Evolutionary conservation across 2,797 vertebrate genomes (phyloP).

Genomic region (Discoglossus pictus): DNA sequence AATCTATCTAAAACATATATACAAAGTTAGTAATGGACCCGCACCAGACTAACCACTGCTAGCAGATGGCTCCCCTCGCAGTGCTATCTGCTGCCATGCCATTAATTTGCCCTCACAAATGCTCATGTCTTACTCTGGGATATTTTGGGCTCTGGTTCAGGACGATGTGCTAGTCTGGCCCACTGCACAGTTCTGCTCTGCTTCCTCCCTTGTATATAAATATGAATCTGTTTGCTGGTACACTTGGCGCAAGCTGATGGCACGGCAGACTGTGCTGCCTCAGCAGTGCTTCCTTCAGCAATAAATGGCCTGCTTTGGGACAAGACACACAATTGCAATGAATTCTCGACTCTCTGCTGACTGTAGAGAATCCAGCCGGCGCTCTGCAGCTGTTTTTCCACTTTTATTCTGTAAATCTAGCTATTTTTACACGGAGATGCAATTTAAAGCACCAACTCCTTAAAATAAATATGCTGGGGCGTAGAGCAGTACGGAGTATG

Average conservation of each 20-base stretch:
- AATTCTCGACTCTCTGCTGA: slow-evolving; percentile 37
- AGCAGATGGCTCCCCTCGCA: slow-evolving; percentile 14
- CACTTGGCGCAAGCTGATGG: slow-evolving; percentile 4
- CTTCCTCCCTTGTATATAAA: slow-evolving; percentile 35
- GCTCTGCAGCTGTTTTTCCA: slow-evolving; percentile 20
- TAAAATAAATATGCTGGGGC: slow-evolving; percentile 31
- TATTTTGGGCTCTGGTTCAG: slow-evolving; percentile 20
- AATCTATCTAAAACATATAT: slow-evolving; percentile 5
- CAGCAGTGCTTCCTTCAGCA: slow-evolving; percentile 36
- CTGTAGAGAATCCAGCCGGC: slow-evolving; percentile 7
- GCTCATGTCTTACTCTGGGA: neutral
- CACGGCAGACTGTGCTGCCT: slow-evolving; percentile 26
- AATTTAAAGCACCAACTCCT: slow-evolving; percentile 12
- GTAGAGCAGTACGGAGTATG: neutral
- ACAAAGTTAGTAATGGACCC: neutral
- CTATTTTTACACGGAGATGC: slow-evolving; percentile 38
- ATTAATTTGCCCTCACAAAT: slow-evolving; percentile 14
- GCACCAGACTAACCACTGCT: slow-evolving; percentile 4
- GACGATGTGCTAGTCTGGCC: neutral
- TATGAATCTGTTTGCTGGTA: slow-evolving; percentile 27
- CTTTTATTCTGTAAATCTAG: slow-evolving; percentile 38
- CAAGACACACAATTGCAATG: slow-evolving; percentile 34
- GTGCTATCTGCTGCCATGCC: neutral
- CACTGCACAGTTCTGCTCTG: slow-evolving; percentile 19
- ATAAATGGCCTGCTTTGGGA: slow-evolving; percentile 32